These are phyloP conservation scores for Atta colombica DNA, from an alignment of 1,140 invertebrate species.

Conservation along the genomic window DNA sequence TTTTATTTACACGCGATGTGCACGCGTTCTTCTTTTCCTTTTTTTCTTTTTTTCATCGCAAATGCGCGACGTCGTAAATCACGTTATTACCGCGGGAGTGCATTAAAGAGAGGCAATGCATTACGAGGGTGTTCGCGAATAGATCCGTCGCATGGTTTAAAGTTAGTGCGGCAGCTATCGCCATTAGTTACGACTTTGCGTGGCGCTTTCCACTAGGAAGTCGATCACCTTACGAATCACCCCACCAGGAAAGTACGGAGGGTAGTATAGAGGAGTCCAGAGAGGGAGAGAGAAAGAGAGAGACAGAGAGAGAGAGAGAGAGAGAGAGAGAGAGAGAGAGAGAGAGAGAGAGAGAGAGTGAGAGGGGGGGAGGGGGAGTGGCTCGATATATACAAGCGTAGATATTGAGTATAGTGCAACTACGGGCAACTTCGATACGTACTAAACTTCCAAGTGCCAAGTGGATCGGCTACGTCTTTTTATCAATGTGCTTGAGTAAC, in stretches of 20 bases:
- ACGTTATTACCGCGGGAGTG: conserved; percentile 52
- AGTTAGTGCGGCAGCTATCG: conserved; percentile 58
- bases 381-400: conserved; percentile 2
- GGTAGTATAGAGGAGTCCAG: neutral
- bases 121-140: conserved; percentile 54
- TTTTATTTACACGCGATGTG: neutral
- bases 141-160: conserved; percentile 63
- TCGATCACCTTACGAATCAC: conserved; percentile 63
- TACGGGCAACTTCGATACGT: conserved; percentile 59
- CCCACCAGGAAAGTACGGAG: conserved; percentile 44
- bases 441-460: conserved; percentile 69
- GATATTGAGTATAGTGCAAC: conserved; percentile 14
- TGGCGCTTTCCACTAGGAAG: conserved; percentile 58
- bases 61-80: conserved; percentile 37
- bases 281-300: neutral
- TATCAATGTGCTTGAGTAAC: conserved; percentile 65
- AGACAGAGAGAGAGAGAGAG: too few species aligned
- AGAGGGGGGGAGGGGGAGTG: neutral
- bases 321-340: neutral
- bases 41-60: neutral
- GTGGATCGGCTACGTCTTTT: conserved; percentile 69
- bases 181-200: conserved; percentile 64
- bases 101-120: conserved; percentile 58
- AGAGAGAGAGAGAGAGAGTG: neutral
- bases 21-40: neutral